Evolutionary conservation across 2,888 invertebrate species (phyloP), one percentile per base, ranked within the genome.

Genomic region (Ichneumoninae sp.): DNA sequence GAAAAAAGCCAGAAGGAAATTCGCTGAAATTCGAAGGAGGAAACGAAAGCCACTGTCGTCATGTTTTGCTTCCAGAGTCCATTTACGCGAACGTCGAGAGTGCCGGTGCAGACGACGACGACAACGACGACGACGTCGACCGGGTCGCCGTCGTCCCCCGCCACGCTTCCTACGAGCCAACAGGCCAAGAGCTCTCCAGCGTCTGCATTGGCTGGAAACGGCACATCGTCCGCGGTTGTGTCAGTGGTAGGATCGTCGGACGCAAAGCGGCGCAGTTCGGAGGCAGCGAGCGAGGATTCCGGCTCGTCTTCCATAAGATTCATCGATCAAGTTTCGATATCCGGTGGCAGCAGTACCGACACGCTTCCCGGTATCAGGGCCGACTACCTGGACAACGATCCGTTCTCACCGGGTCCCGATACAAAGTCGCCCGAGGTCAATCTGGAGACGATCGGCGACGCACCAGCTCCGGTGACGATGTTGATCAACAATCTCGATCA

Each of bases 11-110:
- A 57, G 3, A 60, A 13, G 57, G 13, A 57, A 22, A 78, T 4
- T 60, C 5, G 44, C 26, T n/a, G 13, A 22, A 26, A n/a, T 52
- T 71, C 16, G 2, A 57, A 54, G 4, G 8, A 73, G 3, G 60
- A 60, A 44, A 40, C 16, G 65, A 8, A 36, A 52, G 22, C 19
- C 13, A 36, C 36, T 7, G 26, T 65, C 80, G 86, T 66, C 71
- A 94, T 94, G 94, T 94, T 94, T 87, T 94, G 94, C 87, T 94
- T 94, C 85, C 93, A 94, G 88, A 93, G 93, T 83, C 93, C 94
- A 71, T 94, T 94, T 82, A 91, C 93, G 82, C 91, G 93, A 81
- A 88, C 91, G 22, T 91, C 93, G 60, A 71, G 85, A 44, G 83
- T 83, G 73, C 68, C 83, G 87, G 68, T 66, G 84, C 70, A 89